phyloP scores from a whole-genome alignment of 2,888 invertebrate species.

The Plagodis pulveraria region DNA sequence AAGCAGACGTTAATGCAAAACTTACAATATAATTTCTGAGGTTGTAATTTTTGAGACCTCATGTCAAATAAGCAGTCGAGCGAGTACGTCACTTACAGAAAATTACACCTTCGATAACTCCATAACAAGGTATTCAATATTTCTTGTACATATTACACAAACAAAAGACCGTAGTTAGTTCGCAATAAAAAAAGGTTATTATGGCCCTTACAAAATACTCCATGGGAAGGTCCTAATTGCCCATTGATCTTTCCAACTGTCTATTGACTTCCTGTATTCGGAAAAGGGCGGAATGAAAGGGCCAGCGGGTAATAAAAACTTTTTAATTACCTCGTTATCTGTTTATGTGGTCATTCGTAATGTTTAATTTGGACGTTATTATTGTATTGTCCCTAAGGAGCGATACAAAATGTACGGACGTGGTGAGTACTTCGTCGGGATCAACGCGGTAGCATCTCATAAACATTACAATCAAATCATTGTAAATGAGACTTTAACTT shows the following conservation, averaged over 20 bases:
- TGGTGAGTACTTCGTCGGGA: too few species aligned
- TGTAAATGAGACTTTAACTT: too few species aligned
- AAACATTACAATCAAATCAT: too few species aligned
- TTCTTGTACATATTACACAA: conserved; percentile 5
- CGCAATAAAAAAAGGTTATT: conserved; percentile 24
- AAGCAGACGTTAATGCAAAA: too few species aligned
- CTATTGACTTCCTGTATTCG: conserved; percentile 28
- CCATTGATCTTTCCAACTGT: conserved; percentile 27
- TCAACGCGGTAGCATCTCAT: too few species aligned
- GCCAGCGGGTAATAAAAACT: conserved; percentile 24
- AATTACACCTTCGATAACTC: not conserved
- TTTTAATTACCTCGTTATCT: conserved; percentile 31
- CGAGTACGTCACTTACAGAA: not conserved
- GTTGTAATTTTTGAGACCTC: too few species aligned
- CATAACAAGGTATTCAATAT: not conserved
- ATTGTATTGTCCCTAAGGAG: conserved; percentile 5
- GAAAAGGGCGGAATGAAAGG: conserved; percentile 17
- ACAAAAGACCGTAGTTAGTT: conserved; percentile 12
- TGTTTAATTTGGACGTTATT: conserved; percentile 22
- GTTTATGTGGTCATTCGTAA: conserved; percentile 25
- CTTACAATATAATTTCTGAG: too few species aligned
- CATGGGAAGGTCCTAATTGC: conserved; percentile 25
- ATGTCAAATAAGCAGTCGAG: too few species aligned
- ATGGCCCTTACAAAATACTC: conserved; percentile 15
- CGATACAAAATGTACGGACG: not conserved